Percentiles rank a stretch among this genome's conserved stretches.
Conservation (phyloP, 2,113 vertebrate species). For the Amblyopsis rosae region DNA sequence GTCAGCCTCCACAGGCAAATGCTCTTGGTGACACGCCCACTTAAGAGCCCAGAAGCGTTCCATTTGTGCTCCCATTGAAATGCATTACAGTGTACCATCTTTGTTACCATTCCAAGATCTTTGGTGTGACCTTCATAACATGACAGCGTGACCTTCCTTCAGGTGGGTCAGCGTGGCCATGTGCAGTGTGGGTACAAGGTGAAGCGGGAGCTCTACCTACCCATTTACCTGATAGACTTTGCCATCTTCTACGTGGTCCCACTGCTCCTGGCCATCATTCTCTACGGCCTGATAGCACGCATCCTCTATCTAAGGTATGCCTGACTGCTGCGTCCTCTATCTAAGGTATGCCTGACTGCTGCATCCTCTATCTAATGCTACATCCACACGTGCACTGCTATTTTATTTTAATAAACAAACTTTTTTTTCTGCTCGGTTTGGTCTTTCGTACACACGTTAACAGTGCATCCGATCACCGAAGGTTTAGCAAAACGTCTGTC, state of each 20-base stretch:
- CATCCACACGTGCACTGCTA: neutral
- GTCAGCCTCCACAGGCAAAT: too few species aligned
- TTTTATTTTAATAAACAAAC: too few species aligned
- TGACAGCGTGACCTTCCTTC: constrained; percentile 27
- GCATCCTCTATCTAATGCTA: too few species aligned
- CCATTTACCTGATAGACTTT: constrained; percentile 85
- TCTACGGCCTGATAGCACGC: constrained; percentile 79
- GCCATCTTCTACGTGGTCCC: constrained; percentile 80
- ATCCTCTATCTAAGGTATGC: constrained; percentile 76
- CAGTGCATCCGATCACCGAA: too few species aligned
- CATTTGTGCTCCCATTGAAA: too few species aligned
- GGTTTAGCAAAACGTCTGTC: too few species aligned
- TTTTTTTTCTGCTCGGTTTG: too few species aligned
- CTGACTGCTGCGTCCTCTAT: constrained; percentile 76
- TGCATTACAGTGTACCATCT: too few species aligned
- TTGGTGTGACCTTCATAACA: constrained; percentile 3
- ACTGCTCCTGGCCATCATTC: constrained; percentile 74
- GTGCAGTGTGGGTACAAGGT: constrained; percentile 81
- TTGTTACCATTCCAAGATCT: too few species aligned
- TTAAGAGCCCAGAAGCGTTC: too few species aligned
- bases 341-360: constrained; percentile 28
- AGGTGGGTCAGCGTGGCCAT: constrained; percentile 57
- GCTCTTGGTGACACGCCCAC: too few species aligned
- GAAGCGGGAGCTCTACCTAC: constrained; percentile 82
- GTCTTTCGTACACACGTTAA: too few species aligned